Evolutionary conservation across 1,140 invertebrate genomes (phyloP).

Genomic region (Leguminivora glycinivorella): DNA sequence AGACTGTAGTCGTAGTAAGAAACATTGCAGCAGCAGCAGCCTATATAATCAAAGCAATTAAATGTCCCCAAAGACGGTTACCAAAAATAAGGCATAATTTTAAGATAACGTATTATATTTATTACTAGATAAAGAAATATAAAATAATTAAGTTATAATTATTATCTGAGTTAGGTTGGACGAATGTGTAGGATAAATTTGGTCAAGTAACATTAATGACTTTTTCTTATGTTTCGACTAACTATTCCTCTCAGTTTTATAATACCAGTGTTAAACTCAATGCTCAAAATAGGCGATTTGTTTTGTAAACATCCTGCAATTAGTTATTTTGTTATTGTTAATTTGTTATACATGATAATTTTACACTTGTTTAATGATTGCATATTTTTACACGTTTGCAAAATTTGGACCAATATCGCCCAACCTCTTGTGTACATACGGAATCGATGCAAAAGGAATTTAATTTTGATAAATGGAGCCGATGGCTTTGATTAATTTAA

Average conservation of each 20-base stretch:
- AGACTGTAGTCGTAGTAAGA: background rate
- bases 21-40: background rate
- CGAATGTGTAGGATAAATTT: background rate
- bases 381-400: constrained; percentile 30
- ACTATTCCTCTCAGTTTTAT: background rate
- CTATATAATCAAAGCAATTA: background rate
- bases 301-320: background rate
- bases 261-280: no score
- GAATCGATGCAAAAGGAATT: constrained; percentile 65
- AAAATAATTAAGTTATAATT: background rate
- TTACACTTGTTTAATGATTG: constrained; percentile 10
- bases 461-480: constrained; percentile 48
- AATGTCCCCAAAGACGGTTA: background rate
- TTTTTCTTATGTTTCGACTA: background rate
- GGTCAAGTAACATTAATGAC: background rate
- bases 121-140: background rate
- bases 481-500: constrained; percentile 21
- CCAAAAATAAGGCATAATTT: background rate
- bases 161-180: constrained; percentile 1
- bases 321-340: background rate
- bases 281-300: background rate
- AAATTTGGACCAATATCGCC: constrained; percentile 29
- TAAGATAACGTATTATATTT: background rate
- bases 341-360: background rate
- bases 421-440: constrained; percentile 35